These are phyloP conservation scores for Lycocorax pyrrhopterus DNA, from an alignment of 2,113 vertebrate species.

Conservation along the genomic window DNA sequence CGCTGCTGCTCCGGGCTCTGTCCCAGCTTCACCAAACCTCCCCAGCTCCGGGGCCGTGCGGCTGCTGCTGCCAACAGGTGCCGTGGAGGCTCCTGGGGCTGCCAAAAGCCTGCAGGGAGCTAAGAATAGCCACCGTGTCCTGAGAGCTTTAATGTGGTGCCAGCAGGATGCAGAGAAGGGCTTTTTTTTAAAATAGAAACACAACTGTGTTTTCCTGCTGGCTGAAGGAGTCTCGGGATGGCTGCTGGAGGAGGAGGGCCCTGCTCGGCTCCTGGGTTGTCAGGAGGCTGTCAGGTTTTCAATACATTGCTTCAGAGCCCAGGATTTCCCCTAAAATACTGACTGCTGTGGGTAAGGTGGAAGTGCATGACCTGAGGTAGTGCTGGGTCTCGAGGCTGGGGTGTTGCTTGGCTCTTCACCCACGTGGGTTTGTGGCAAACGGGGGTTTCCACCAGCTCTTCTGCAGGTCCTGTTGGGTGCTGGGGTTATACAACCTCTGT, in stretches of 20 bases:
- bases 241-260: background rate
- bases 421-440: rapidly evolving
- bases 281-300: background rate
- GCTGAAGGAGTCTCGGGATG: background rate
- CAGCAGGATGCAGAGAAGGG: conserved; percentile 32
- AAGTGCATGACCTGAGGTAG: rapidly evolving
- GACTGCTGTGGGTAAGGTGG: rapidly evolving
- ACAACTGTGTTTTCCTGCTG: background rate
- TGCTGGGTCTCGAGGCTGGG: background rate
- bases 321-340: background rate
- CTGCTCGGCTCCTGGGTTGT: background rate
- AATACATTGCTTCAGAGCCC: background rate
- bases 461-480: background rate
- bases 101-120: background rate
- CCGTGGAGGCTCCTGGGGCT: background rate
- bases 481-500: rapidly evolving
- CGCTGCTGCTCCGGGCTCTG: background rate
- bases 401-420: background rate
- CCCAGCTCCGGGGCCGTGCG: rapidly evolving
- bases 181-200: background rate
- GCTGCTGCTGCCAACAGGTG: conserved; percentile 40
- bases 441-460: background rate
- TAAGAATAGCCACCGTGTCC: conserved; percentile 14
- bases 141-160: conserved; percentile 11
- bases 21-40: background rate